These are phyloP conservation scores for Psilopogon haemacephalus DNA, from an alignment of 2,113 vertebrate genomes.

Conservation along the genomic window DNA sequence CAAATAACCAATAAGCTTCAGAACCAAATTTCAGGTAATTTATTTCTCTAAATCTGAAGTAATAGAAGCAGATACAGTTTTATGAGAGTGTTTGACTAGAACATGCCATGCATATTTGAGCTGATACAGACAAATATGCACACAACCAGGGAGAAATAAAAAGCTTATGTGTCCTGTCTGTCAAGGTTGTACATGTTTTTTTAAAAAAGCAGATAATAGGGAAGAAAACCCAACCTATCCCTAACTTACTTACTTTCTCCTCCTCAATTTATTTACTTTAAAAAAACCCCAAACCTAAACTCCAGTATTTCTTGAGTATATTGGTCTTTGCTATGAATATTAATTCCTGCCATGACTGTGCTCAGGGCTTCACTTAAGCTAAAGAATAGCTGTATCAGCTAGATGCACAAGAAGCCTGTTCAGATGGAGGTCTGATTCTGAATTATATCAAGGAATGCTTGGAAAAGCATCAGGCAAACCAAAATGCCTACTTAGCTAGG, in stretches of 20 bases:
- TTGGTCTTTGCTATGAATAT: background rate
- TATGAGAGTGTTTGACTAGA: background rate
- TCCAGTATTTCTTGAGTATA: background rate
- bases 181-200: background rate
- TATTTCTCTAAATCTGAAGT: slow-evolving; percentile 1
- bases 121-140: background rate
- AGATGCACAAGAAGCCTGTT: slow-evolving; percentile 25
- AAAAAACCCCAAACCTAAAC: background rate
- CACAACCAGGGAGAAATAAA: background rate
- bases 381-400: slow-evolving; percentile 47
- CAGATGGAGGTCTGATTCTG: slow-evolving; percentile 20
- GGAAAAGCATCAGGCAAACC: background rate
- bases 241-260: too few species aligned
- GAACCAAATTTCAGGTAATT: background rate
- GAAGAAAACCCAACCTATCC: too few species aligned
- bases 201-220: background rate
- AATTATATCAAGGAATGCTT: background rate
- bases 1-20: background rate
- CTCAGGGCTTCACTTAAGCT: slow-evolving; percentile 19
- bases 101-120: background rate
- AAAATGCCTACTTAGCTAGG: background rate
- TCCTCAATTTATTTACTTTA: background rate
- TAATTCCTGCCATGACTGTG: slow-evolving; percentile 32
- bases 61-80: background rate
- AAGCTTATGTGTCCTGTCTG: background rate